Evolutionary conservation across 2,113 vertebrate genomes (phyloP).

Genomic region (Nycticebus coucang): DNA sequence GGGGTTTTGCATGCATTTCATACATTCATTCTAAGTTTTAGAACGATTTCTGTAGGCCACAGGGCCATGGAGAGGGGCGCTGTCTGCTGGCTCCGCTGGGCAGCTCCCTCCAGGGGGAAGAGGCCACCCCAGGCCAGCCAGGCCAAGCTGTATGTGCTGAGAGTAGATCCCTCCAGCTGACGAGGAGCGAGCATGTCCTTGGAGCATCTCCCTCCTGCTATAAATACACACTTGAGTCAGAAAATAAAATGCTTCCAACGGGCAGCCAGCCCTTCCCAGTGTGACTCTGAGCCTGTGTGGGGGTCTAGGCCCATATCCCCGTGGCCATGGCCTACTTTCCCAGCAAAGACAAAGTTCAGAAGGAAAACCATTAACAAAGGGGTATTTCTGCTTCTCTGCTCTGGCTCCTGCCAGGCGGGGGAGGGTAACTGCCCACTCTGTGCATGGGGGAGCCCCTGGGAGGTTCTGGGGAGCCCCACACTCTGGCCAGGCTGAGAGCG

Average conservation of each 20-base stretch:
- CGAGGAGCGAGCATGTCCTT: background rate
- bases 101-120: background rate
- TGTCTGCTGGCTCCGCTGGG: too few species aligned
- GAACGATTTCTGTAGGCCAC: too few species aligned
- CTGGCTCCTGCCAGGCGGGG: background rate
- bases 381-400: background rate
- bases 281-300: fast-evolving
- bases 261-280: conserved; percentile 22
- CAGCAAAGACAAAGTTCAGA: too few species aligned
- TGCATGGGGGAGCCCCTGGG: fast-evolving
- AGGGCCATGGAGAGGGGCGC: too few species aligned
- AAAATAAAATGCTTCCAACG: background rate
- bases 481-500: background rate
- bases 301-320: background rate
- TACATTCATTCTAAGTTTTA: background rate
- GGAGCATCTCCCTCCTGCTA: conserved; percentile 28
- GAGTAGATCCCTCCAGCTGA: fast-evolving
- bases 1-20: background rate
- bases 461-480: too few species aligned
- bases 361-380: background rate
- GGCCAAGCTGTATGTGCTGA: background rate
- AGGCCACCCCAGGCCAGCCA: too few species aligned
- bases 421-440: fast-evolving
- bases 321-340: conserved; percentile 25
- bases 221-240: conserved; percentile 72